These are phyloP conservation scores for Drusus annulatus DNA, from an alignment of 1,140 invertebrate genomes.

Conservation along the genomic window DNA sequence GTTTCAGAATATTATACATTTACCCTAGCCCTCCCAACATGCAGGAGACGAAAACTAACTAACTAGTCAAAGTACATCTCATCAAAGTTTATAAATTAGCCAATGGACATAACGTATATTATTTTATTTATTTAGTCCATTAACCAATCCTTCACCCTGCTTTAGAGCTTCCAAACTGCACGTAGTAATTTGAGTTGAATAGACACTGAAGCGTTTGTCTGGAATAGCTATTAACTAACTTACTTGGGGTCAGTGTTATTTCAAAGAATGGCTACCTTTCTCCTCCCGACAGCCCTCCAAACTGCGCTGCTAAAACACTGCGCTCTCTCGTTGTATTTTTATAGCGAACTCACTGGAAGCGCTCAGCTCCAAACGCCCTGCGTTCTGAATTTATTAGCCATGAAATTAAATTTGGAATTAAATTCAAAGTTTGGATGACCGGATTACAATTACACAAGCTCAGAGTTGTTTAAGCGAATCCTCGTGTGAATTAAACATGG, in stretches of 20 bases:
- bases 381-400: slow-evolving; percentile 37
- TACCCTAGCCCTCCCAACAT: too few species aligned
- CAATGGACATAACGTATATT: too few species aligned
- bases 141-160: too few species aligned
- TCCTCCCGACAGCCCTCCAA: too few species aligned
- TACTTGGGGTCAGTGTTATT: not conserved
- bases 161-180: too few species aligned
- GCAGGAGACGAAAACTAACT: too few species aligned
- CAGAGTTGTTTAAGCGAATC: slow-evolving; percentile 4
- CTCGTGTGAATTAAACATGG: slow-evolving; percentile 21
- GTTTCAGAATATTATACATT: too few species aligned
- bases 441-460: slow-evolving; percentile 25
- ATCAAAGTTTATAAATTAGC: too few species aligned
- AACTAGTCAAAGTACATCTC: too few species aligned
- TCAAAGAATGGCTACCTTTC: slow-evolving; percentile 1
- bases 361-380: not conserved
- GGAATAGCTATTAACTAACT: not conserved
- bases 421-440: slow-evolving; percentile 21
- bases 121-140: too few species aligned
- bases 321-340: slow-evolving; percentile 9
- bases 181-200: too few species aligned
- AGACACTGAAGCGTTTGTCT: too few species aligned
- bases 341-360: not conserved
- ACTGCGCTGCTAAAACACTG: slow-evolving; percentile 10
- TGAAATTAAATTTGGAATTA: slow-evolving; percentile 39